These are phyloP conservation scores for Calycopis cecrops DNA, from an alignment of 1,140 invertebrate genomes.

Conservation along the genomic window DNA sequence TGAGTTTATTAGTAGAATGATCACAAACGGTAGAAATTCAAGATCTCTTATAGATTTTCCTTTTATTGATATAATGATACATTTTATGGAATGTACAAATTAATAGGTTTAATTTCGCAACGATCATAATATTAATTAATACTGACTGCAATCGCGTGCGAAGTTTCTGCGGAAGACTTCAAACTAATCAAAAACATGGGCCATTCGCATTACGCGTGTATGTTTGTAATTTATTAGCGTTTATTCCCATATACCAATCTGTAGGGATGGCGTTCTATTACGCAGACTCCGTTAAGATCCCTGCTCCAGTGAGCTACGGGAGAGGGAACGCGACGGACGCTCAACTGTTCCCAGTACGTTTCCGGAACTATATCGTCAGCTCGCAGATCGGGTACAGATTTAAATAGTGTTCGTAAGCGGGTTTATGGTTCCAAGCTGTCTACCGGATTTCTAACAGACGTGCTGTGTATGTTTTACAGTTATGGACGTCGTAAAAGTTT, in stretches of 20 bases:
- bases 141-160: conserved; percentile 14
- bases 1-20: too few species aligned
- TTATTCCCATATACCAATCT: conserved; percentile 73
- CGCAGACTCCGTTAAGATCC: conserved; percentile 70
- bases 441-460: conserved; percentile 13
- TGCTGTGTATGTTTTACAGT: conserved; percentile 10
- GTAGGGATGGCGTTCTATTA: conserved; percentile 68
- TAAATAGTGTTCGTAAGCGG: conserved; percentile 35
- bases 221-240: conserved; percentile 72
- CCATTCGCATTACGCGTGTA: conserved; percentile 60
- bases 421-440: conserved; percentile 24
- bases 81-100: too few species aligned
- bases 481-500: conserved; percentile 17
- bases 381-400: conserved; percentile 28
- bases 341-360: conserved; percentile 34
- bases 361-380: conserved; percentile 39
- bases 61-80: too few species aligned
- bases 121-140: too few species aligned
- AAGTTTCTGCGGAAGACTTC: conserved; percentile 59
- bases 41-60: too few species aligned
- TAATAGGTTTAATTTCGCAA: too few species aligned
- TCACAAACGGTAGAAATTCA: too few species aligned
- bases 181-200: conserved; percentile 68
- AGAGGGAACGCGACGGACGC: conserved; percentile 52
- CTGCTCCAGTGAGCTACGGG: conserved; percentile 62